Conservation (phyloP, 2,113 vertebrate genomes). For the Crotalus tigris region DNA sequence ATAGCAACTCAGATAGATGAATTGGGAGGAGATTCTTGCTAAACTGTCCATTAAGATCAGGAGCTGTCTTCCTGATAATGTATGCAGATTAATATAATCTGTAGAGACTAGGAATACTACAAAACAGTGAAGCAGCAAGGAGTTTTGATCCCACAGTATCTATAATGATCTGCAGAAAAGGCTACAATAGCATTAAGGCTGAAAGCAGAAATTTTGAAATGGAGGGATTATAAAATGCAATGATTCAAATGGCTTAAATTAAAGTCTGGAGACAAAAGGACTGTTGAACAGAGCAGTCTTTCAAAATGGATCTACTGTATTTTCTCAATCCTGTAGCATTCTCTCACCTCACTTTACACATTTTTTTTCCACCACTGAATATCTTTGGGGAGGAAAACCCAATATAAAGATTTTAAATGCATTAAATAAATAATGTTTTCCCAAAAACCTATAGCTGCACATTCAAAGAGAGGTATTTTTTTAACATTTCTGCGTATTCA, state of each 20-base stretch:
- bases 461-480: background rate
- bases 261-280: background rate
- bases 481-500: background rate
- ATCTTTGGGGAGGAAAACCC: background rate
- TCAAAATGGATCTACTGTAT: background rate
- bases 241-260: background rate
- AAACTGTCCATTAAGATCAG: background rate
- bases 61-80: background rate
- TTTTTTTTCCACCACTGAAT: background rate
- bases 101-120: background rate
- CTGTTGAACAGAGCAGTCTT: background rate
- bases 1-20: background rate
- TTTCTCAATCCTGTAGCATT: background rate
- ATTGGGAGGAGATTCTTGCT: background rate
- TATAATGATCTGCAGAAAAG: background rate
- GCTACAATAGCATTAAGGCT: background rate
- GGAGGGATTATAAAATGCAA: background rate
- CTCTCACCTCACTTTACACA: background rate
- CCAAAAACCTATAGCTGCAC: background rate
- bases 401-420: background rate
- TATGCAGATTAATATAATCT: background rate
- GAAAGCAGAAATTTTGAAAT: background rate
- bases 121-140: background rate
- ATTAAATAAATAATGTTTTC: background rate
- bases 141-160: constrained; percentile 7